Percentiles rank a stretch among this genome's conserved stretches.
Evolutionary conservation across 2,888 invertebrate species (phyloP).

Genomic region (Adelognathus sp.): DNA sequence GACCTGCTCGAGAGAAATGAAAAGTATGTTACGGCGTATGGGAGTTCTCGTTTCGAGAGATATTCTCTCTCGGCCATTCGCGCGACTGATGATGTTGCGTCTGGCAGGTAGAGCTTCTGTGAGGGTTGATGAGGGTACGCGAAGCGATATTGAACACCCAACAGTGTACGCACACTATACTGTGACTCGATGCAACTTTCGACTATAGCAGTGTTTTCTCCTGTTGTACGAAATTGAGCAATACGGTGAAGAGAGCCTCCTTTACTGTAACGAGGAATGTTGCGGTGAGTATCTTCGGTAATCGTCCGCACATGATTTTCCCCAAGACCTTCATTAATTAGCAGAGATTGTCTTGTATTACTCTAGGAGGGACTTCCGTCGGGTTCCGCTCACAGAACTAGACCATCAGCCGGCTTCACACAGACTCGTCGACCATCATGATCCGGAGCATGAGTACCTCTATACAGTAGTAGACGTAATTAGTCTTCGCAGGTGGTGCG

Average conservation of each 20-base stretch:
- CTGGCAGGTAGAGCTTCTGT: slow-evolving; percentile 40
- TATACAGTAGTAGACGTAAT: slow-evolving; percentile 35
- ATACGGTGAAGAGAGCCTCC: neutral
- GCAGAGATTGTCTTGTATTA: slow-evolving; percentile 53
- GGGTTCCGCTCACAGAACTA: slow-evolving; percentile 41
- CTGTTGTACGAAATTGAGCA: slow-evolving; percentile 6
- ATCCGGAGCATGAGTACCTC: slow-evolving; percentile 5
- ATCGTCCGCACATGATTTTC: slow-evolving; percentile 45
- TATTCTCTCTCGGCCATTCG: slow-evolving; percentile 8
- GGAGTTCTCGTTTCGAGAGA: slow-evolving; percentile 27
- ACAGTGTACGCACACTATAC: neutral
- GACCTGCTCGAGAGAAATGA: slow-evolving; percentile 29
- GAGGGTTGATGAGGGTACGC: slow-evolving; percentile 32
- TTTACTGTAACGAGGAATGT: slow-evolving; percentile 33
- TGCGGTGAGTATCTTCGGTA: slow-evolving; percentile 44
- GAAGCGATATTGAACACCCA: slow-evolving; percentile 11
- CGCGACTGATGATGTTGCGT: slow-evolving; percentile 42
- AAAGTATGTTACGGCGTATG: slow-evolving; percentile 25
- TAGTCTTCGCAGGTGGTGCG: slow-evolving; percentile 46
- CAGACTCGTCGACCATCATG: slow-evolving; percentile 21
- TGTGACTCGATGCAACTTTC: neutral
- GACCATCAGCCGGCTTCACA: slow-evolving; percentile 32
- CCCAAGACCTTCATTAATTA: slow-evolving; percentile 58
- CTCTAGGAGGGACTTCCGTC: slow-evolving; percentile 53
- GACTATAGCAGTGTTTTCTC: slow-evolving; percentile 4